Evolutionary conservation across 2,113 vertebrate genomes (phyloP), one percentile per base, ranked within the genome.

Genomic region (Brachyhypopomus gauderio): DNA sequence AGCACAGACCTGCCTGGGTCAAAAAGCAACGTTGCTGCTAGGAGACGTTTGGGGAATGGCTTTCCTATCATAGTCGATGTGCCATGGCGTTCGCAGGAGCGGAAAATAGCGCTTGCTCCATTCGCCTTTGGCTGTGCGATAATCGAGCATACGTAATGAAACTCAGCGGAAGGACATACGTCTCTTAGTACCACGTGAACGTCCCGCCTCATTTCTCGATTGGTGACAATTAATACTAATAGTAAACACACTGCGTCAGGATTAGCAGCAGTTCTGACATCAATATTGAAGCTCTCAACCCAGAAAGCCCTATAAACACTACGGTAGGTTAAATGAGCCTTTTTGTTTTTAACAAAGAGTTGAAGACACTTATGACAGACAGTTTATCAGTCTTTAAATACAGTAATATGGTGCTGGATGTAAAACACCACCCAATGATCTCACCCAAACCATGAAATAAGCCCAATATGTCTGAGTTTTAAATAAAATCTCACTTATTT

Each of bases 1-100:
- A 82, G 74, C 77, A 60, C 62, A 77, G 19, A 84, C 72, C 55
- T 73, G 64, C 63, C 48, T 60, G 77, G 72, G 77, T 66, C 41
- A 22, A 85, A 52, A 77, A 77, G 76, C 62, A 38, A 69, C 34
- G 76, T 67, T 59, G 41, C 71, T 67, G 72, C 71, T 74, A 84
- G 81, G 76, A 81, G 79, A 84, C 83, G 62, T 84, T 59, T 81
- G 73, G 77, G 70, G 86, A 83, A 85, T 85, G 76, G 74, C 80
- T 85, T 86, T 83, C 41, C 63, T 80, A 82, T 70, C 62, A 73
- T 48, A 45, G 56, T 55, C 45, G 67, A 56, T 73, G 11, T 72
- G 41, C 30, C 58, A 25, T 58, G 63, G 59, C 72, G 73, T 64
- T 84, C 55, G 25, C 52, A 7, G 79, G 71, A 81, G 30, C 34